Percentiles rank a stretch among this genome's conserved stretches.
Evolutionary conservation across 2,797 vertebrate species (phyloP).

Genomic region (Gobio occitaniae): DNA sequence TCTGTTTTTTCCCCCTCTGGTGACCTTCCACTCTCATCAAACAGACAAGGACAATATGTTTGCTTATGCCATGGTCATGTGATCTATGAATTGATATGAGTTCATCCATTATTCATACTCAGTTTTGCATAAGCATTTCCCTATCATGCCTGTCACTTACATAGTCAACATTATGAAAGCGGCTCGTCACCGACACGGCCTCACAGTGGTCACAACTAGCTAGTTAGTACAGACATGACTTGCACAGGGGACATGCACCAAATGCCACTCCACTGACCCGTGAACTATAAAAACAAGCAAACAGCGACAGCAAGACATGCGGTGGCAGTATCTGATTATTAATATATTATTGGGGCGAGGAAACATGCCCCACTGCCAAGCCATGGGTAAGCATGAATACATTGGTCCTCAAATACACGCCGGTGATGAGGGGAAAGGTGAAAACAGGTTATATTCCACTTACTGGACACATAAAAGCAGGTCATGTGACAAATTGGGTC

Average conservation of each 20-base stretch:
- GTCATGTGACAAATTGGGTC: constrained; percentile 31
- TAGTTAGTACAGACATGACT: constrained; percentile 73
- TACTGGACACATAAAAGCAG: constrained; percentile 38
- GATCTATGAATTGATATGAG: constrained; percentile 75
- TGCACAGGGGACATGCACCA: constrained; percentile 73
- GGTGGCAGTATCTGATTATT: constrained; percentile 63
- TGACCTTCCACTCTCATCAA: constrained; percentile 63
- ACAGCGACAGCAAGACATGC: constrained; percentile 74
- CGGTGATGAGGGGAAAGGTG: constrained; percentile 92
- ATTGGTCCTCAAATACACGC: constrained; percentile 67
- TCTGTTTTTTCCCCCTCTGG: constrained; percentile 15
- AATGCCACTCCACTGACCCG: constrained; percentile 78
- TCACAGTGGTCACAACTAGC: constrained; percentile 79
- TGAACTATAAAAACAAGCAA: constrained; percentile 78
- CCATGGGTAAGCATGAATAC: constrained; percentile 45
- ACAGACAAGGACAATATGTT: constrained; percentile 63
- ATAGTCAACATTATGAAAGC: constrained; percentile 78
- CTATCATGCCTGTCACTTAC: constrained; percentile 74
- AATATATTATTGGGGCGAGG: constrained; percentile 61
- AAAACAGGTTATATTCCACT: constrained; percentile 70
- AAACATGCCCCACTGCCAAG: constrained; percentile 53
- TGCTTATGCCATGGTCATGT: constrained; percentile 68
- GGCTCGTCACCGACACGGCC: constrained; percentile 70
- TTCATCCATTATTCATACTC: constrained; percentile 79
- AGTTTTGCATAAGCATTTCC: constrained; percentile 72